phyloP scores from a whole-genome alignment of 2,888 invertebrate genomes.

The Andrena camellia region DNA sequence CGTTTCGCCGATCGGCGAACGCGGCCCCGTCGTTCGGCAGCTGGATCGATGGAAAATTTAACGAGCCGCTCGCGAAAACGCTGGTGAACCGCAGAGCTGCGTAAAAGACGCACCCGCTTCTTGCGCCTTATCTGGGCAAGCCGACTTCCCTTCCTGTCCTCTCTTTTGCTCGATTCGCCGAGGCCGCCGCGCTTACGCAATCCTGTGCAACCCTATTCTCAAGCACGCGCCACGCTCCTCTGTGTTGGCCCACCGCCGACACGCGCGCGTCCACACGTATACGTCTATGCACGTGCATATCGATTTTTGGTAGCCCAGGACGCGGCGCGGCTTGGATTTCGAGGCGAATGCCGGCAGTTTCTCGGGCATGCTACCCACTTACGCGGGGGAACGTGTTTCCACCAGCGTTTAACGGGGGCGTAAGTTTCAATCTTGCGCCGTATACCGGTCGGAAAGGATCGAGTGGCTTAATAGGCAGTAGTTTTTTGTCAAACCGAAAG shows the following conservation, averaged over 20 bases:
- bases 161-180: conserved; percentile 26
- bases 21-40: background rate
- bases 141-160: conserved; percentile 7
- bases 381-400: background rate
- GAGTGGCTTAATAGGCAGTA: too few relatives aligned
- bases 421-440: background rate
- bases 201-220: conserved; percentile 49
- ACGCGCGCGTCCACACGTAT: background rate
- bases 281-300: conserved; percentile 11
- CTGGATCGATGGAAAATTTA: conserved; percentile 1
- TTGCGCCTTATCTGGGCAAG: background rate
- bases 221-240: conserved; percentile 25
- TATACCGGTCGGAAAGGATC: background rate
- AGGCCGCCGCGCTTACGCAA: conserved; percentile 44
- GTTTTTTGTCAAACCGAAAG: too few relatives aligned
- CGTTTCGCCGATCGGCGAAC: background rate
- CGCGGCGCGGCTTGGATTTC: conserved; percentile 21
- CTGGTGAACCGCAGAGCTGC: background rate
- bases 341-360: background rate
- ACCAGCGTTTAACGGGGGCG: background rate
- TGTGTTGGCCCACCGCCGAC: background rate
- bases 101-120: conserved; percentile 12
- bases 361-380: conserved; percentile 18
- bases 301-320: conserved; percentile 42
- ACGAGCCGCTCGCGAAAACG: background rate